Evolutionary conservation across 2,888 invertebrate genomes (phyloP).

Genomic region (Agrotis segetum): DNA sequence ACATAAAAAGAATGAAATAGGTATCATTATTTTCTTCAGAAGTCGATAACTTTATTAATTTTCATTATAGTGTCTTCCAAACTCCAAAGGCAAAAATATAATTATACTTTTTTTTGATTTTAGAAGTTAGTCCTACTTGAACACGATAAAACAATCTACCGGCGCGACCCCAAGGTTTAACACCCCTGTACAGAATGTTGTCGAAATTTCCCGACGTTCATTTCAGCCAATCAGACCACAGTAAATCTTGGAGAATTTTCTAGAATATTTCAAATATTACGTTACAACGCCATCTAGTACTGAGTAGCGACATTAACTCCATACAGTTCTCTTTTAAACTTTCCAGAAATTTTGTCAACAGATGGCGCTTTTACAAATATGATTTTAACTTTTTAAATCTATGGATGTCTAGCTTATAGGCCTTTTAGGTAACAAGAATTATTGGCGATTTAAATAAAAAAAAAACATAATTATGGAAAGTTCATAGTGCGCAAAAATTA

Average conservation of each 20-base stretch:
- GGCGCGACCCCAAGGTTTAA: conserved; percentile 47
- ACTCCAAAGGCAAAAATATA: too few relatives aligned
- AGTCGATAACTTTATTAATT: too few relatives aligned
- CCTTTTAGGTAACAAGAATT: neutral
- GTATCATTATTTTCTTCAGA: too few relatives aligned
- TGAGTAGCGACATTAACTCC: conserved; percentile 65
- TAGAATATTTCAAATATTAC: conserved; percentile 52
- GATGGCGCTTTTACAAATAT: conserved; percentile 49
- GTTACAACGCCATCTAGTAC: conserved; percentile 65
- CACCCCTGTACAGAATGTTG: conserved; percentile 37
- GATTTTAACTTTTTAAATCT: neutral
- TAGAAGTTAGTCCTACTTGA: too few relatives aligned
- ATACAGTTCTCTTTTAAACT: neutral
- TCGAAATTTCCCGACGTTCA: conserved; percentile 48
- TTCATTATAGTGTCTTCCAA: too few relatives aligned
- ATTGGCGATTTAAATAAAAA: neutral
- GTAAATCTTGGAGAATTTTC: conserved; percentile 26
- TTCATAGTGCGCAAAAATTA: neutral
- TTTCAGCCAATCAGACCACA: conserved; percentile 37
- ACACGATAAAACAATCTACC: neutral
- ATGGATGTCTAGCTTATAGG: neutral
- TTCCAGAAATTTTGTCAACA: neutral
- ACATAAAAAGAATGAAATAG: too few relatives aligned
- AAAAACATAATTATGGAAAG: neutral
- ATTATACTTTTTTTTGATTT: too few relatives aligned